These are phyloP conservation scores for honey bee (Apis mellifera) DNA, from an alignment of 1,140 invertebrate genomes.

Conservation along the genomic window Amel_HAv3.1 CM009936.2:5144001-5144500, in stretches of 20 bases:
- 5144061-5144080: not conserved
- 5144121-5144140: not conserved
- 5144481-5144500: not conserved
- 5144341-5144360: not conserved
- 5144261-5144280: conserved; percentile 35
- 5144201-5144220: not conserved
- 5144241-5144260: conserved; percentile 2
- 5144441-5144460: not conserved
- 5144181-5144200: conserved; percentile 27
- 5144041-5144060: not conserved
- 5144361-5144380: not conserved
- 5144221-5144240: conserved; percentile 21
- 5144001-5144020: not conserved
- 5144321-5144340: conserved; percentile 45
- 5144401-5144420: not conserved
- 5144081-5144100: conserved; percentile 23
- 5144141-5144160: not conserved
- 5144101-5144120: not conserved
- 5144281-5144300: conserved; percentile 21
- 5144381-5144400: not conserved
- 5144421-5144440: conserved; percentile 14
- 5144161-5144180: not conserved
- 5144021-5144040: not conserved
- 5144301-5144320: conserved; percentile 36
- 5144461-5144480: conserved; percentile 2